phyloP scores from a whole-genome alignment of 2,113 vertebrate genomes.

The Phycodurus eques region DNA sequence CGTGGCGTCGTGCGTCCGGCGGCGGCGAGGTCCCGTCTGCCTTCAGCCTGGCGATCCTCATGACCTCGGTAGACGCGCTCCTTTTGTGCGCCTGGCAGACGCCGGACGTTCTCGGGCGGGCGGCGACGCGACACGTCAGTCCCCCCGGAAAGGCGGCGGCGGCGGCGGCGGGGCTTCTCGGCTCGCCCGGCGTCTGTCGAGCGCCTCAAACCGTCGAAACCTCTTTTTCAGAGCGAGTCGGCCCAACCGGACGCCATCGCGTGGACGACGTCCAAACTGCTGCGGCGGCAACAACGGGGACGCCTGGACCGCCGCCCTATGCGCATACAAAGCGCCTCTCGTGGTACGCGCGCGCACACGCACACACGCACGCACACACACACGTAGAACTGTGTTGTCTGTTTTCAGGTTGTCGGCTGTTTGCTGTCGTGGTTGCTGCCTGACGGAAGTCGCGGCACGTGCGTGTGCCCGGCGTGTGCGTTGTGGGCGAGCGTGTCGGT shows the following conservation, averaged over 20 bases:
- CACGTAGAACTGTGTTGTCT: not conserved
- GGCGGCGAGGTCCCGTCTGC: conserved; percentile 52
- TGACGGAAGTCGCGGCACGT: conserved; percentile 64
- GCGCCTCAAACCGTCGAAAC: not conserved
- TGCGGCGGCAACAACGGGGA: conserved; percentile 85
- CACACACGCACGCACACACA: too few species aligned
- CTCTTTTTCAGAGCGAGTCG: conserved; percentile 71
- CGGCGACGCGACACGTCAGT: too few species aligned
- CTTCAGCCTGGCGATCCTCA: conserved; percentile 57
- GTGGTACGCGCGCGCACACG: conserved; percentile 71
- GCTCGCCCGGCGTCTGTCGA: not conserved
- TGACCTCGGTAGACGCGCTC: conserved; percentile 85
- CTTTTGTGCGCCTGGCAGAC: conserved; percentile 89
- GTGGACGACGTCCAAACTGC: conserved; percentile 75
- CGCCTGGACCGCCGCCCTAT: conserved; percentile 86
- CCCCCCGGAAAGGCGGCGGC: too few species aligned
- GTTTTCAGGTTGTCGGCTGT: conserved; percentile 76
- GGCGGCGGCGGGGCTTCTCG: too few species aligned
- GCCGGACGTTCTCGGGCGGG: conserved; percentile 52
- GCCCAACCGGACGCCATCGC: conserved; percentile 75
- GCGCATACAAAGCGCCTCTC: conserved; percentile 84
- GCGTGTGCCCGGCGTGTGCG: conserved; percentile 78
- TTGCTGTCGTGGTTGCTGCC: conserved; percentile 83
- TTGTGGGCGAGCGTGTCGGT: conserved; percentile 59
- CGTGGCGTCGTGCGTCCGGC: not conserved